Evolutionary conservation across 2,797 vertebrate species (phyloP), one percentile per base, ranked within the genome.

Genomic region (Pygocentrus nattereri): DNA sequence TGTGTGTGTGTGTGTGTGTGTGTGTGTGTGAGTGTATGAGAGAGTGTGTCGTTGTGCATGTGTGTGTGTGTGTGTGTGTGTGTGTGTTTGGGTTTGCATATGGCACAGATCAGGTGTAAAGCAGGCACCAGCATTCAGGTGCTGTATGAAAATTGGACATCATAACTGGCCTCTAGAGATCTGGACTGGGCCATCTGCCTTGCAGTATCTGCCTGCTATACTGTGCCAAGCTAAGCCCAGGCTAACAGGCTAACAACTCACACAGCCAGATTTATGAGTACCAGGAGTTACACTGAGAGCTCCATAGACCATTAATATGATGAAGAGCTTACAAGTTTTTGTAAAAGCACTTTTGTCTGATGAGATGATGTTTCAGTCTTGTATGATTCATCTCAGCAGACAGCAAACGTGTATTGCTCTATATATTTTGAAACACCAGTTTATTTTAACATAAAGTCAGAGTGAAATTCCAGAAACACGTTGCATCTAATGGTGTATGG

Each of bases 171-270:
- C 71, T 50, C 75, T 27, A 34, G 79, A 80, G 84, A 82, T 58
- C 34, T 73, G 76, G 31, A 61, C 44, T 18, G 47, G 50, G 69
- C 84, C 80, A 72, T 84, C 86, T 82, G 84, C 68, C 76, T 72
- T 62, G 27, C 34, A 59, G 16, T 52, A 30, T 68, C n/a, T 23
- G 52, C 72, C 34, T 41, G 21, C 12, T 41, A 25, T 74, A 70
- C 65, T 76, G 56, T 44, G 23, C 80, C 74, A 74, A 76, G 18
- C 65, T 1, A 27, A 23, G 15, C 30, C 62, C 2, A 4, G 70
- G 64, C 52, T 76, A 61, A 73, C 50, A 73, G 10, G 8, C 76
- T 16, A 44, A 58, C 76, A 72, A 70, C 47, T 49, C 70, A 74
- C 44, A 69, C 54, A 30, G 25, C 38, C 69, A 77, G 8, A 31